These are phyloP conservation scores for Phalacrocorax carbo DNA, from an alignment of 2,113 vertebrate genomes.

Conservation along the genomic window DNA sequence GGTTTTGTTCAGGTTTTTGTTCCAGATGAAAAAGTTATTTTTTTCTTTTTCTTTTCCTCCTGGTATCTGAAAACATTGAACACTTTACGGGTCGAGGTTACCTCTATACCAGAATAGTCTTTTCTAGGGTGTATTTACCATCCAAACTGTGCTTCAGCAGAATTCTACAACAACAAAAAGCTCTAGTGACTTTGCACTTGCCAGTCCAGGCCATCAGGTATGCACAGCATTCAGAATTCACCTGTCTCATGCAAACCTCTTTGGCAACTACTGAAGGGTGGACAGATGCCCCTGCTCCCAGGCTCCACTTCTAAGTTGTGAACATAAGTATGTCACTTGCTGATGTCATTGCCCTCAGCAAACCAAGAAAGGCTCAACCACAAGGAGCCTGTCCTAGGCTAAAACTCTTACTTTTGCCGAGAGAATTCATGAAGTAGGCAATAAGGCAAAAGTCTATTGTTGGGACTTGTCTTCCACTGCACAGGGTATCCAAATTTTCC, in stretches of 20 bases:
- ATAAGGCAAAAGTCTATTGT: not conserved
- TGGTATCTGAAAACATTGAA: not conserved
- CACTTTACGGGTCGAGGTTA: not conserved
- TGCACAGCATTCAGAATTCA: not conserved
- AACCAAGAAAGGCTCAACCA: not conserved
- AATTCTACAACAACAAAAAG: not conserved
- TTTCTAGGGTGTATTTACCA: not conserved
- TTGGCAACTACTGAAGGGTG: not conserved
- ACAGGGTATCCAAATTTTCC: not conserved
- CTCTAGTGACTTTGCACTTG: not conserved
- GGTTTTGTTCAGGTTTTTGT: not conserved
- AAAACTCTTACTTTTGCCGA: not conserved
- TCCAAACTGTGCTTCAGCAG: not conserved
- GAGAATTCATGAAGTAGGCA: not conserved
- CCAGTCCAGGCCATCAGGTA: not conserved
- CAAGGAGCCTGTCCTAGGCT: not conserved
- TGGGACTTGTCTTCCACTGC: not conserved
- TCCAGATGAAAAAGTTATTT: not conserved
- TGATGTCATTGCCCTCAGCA: not conserved
- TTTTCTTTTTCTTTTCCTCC: not conserved
- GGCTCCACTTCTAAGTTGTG: not conserved
- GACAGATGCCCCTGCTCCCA: not conserved
- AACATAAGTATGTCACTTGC: not conserved
- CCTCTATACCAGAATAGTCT: not conserved
- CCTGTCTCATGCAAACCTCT: not conserved